A percentile compares a stretch with the other conserved stretches of the same genome.
Conservation (phyloP, 1,140 invertebrate species). For the Pantala flavescens region DNA sequence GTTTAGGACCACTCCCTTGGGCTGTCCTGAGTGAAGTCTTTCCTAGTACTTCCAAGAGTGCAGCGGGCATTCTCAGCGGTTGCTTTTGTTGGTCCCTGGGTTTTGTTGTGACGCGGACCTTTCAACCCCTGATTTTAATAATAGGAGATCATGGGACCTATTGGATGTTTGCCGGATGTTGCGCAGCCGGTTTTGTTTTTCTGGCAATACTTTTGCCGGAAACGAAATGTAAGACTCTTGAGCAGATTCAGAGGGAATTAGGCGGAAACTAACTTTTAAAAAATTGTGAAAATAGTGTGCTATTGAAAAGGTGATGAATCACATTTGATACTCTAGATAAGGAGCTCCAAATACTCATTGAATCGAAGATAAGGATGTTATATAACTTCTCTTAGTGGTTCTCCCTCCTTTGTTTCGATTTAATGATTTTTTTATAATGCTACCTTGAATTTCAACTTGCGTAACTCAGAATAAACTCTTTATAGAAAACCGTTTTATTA, state of each 20-base stretch:
- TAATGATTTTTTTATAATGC: too few relatives aligned
- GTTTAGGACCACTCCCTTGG: slow-evolving; percentile 33
- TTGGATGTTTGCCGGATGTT: slow-evolving; percentile 42
- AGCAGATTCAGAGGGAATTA: slow-evolving; percentile 34
- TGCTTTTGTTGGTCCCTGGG: slow-evolving; percentile 23
- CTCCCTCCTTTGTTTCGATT: too few relatives aligned
- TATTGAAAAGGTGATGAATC: too few relatives aligned
- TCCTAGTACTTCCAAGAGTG: slow-evolving; percentile 31
- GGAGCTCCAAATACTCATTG: too few relatives aligned
- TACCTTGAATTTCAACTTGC: too few relatives aligned
- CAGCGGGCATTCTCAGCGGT: not conserved
- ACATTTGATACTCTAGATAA: too few relatives aligned
- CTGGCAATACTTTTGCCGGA: slow-evolving; percentile 43
- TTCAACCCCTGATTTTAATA: slow-evolving; percentile 41
- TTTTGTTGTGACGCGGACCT: slow-evolving; percentile 45
- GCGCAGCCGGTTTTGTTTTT: slow-evolving; percentile 44
- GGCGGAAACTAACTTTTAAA: not conserved
- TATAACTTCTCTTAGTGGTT: too few relatives aligned
- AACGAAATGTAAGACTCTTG: slow-evolving; percentile 41
- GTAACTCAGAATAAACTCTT: too few relatives aligned
- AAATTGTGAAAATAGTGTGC: too few relatives aligned
- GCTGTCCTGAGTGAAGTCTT: slow-evolving; percentile 35
- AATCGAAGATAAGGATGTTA: too few relatives aligned
- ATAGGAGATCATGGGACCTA: slow-evolving; percentile 45
- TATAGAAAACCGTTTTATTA: too few relatives aligned